These are phyloP conservation scores for Brotogeris chrysoptera DNA, from an alignment of 2,797 vertebrate species.

Conservation along the genomic window DNA sequence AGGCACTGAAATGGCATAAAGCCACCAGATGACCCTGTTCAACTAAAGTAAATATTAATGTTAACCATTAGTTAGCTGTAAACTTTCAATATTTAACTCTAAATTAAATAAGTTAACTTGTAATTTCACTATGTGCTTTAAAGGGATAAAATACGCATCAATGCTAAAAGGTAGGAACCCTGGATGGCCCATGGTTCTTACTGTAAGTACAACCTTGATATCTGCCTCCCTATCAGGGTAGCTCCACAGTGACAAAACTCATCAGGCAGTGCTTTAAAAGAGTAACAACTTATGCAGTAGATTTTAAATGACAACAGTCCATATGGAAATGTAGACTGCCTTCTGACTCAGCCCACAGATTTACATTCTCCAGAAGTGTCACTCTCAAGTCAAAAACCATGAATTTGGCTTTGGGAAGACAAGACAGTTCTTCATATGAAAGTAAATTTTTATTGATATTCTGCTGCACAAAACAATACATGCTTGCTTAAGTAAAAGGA, in stretches of 20 bases:
- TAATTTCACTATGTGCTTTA: neutral
- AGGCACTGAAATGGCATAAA: neutral
- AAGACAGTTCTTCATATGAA: neutral
- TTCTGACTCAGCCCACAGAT: neutral
- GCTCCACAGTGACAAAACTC: neutral
- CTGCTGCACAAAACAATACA: neutral
- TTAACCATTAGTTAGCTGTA: neutral
- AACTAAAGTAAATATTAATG: neutral
- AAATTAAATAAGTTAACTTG: neutral
- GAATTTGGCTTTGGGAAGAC: neutral
- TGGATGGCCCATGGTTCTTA: neutral
- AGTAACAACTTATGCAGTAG: neutral
- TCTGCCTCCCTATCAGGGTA: neutral
- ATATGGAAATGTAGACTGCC: neutral
- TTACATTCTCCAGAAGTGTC: neutral
- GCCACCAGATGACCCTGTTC: neutral
- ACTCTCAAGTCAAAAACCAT: neutral
- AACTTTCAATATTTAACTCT: neutral
- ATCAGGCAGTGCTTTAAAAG: accelerated
- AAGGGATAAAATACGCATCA: neutral
- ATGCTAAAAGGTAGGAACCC: neutral
- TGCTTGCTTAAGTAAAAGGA: neutral
- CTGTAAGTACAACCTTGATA: neutral
- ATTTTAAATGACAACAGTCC: neutral
- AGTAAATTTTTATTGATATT: neutral